Evolutionary conservation across 2,797 vertebrate genomes (phyloP).

Genomic region (Otolemur crassicaudatus): DNA sequence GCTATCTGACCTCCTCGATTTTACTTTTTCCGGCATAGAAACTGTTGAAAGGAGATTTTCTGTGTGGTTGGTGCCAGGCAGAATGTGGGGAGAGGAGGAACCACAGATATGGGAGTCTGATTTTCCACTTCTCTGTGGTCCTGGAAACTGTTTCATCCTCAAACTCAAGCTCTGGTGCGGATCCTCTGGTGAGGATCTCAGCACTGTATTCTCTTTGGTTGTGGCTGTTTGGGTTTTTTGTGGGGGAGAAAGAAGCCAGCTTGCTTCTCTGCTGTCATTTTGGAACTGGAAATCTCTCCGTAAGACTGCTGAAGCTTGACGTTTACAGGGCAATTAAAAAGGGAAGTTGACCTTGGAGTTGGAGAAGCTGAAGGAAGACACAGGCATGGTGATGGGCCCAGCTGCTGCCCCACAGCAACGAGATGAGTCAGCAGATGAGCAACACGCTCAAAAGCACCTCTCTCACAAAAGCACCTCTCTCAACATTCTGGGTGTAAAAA

Average conservation of each 20-base stretch:
- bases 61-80: neutral
- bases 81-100: neutral
- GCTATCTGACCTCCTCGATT: neutral
- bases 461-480: rapidly evolving
- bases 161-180: neutral
- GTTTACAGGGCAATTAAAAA: neutral
- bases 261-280: neutral
- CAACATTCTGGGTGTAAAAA: neutral
- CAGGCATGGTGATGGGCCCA: neutral
- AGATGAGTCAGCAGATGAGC: too few species aligned
- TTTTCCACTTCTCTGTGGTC: neutral
- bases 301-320: neutral
- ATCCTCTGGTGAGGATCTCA: neutral
- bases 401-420: rapidly evolving
- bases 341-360: neutral
- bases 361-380: neutral
- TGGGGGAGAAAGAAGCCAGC: neutral
- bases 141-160: neutral
- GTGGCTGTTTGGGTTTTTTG: neutral
- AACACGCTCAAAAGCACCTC: neutral
- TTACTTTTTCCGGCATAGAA: neutral
- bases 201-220: neutral
- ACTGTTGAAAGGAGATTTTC: neutral
- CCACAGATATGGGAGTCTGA: neutral
- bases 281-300: neutral